phyloP scores from a whole-genome alignment of 92 coral and sea anemone species.

The Zoanthus gigantus region DNA sequence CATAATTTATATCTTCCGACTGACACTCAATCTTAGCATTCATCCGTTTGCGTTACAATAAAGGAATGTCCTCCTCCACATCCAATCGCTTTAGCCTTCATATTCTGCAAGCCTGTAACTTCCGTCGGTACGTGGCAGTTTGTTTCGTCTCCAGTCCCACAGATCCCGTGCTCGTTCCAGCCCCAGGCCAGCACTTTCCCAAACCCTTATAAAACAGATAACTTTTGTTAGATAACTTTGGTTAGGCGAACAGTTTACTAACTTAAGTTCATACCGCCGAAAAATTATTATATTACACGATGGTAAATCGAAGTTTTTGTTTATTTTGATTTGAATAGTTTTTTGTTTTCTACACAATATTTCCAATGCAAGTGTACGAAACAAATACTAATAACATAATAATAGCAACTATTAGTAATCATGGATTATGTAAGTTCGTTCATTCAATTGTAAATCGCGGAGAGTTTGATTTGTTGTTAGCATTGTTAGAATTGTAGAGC shows the following conservation, averaged over 20 bases:
- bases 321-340: no score
- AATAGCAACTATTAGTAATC: no score
- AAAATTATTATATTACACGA: no score
- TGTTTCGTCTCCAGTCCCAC: conserved; percentile 79
- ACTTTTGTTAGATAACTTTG: neutral
- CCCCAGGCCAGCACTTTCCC: conserved; percentile 83
- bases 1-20: neutral
- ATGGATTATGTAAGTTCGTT: no score
- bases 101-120: conserved; percentile 43
- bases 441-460: no score
- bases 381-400: no score
- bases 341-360: no score
- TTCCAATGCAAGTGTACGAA: no score
- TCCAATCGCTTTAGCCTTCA: conserved; percentile 56
- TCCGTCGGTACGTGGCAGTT: conserved; percentile 67
- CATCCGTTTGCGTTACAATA: conserved; percentile 21
- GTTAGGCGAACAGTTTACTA: neutral
- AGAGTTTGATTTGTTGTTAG: no score
- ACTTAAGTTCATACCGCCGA: neutral
- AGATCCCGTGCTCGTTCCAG: conserved; percentile 94
- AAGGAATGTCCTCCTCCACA: conserved; percentile 91
- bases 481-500: no score
- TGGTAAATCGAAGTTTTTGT: no score
- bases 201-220: conserved; percentile 34
- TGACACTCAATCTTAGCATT: neutral